Base-by-base conservation (phyloP, 1,140 invertebrate species). In the Odontomachus brunneus region DNA sequence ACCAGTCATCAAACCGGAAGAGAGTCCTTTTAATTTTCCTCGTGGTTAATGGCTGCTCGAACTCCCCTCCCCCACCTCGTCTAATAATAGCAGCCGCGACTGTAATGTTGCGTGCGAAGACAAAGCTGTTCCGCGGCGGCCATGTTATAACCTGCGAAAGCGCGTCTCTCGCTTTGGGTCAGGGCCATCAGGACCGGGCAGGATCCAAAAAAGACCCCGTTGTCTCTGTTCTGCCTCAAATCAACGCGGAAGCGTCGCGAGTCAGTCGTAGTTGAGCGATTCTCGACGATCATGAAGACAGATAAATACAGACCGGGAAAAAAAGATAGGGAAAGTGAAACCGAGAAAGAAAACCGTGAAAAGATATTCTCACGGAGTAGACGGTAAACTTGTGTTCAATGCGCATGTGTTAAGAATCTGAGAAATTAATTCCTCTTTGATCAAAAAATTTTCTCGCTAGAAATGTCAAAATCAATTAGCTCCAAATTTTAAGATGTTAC, bases 171-270 rank as follows among this genome's bases (percentile, higher is more conserved):
- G 51, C 65, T 80, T 80, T 80, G 38, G 75, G 75, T 80, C 75
- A 80, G 75, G 75, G 75, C 65, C 75, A 80, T 69, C 75, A 80
- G 75, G 63, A 14, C 67, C 75, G 51, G 33, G 51, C 33, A 80
- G 65, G 75, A 71, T 57, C 24, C 65, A 48, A 80, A 80, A 71
- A 69, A n/a, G 24, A 80, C 48, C 65, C 33, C 51, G 38, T 65
- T 59, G 48, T 80, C 75, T 80, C 65, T 26, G 22, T 80, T 59
- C 51, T 59, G 29, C 51, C 75, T 80, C 4, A 22, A 51, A 57
- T 14, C 19, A 57, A 78, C 51, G 49, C 75, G 75, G 65, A 80
- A 80, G 44, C 73, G 26, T 75, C 73, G 26, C 22, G 22, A 49
- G 75, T 78, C 69, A 26, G 19, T n/a, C 7, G 75, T 71, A 69